Evolutionary conservation across 2,888 invertebrate species (phyloP).

Genomic region (Ametastegia equiseti): DNA sequence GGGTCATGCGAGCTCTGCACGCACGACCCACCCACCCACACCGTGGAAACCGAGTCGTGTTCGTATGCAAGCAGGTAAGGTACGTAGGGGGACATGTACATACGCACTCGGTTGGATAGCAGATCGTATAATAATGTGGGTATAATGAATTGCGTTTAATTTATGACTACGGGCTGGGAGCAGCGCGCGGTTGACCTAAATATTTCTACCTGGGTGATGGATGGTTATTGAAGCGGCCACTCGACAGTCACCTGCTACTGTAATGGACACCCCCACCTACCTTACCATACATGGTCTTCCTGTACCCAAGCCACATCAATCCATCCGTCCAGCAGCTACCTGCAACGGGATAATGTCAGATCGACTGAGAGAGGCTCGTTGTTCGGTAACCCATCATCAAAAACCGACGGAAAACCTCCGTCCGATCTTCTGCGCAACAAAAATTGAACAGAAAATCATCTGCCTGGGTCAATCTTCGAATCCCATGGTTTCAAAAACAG

Average conservation of each 20-base stretch:
- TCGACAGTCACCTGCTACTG: slow-evolving; percentile 64
- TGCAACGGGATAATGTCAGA: too few relatives aligned
- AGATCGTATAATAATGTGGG: slow-evolving; percentile 17
- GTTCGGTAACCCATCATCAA: too few relatives aligned
- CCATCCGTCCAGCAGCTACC: slow-evolving; percentile 40
- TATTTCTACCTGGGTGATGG: slow-evolving; percentile 61
- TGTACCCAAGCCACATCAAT: slow-evolving; percentile 27
- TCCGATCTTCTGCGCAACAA: too few relatives aligned
- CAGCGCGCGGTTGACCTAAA: slow-evolving; percentile 59
- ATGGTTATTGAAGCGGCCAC: slow-evolving; percentile 61
- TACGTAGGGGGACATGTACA: background rate
- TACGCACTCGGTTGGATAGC: background rate
- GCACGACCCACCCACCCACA: slow-evolving; percentile 13
- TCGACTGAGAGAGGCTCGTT: too few relatives aligned
- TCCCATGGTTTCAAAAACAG: too few relatives aligned
- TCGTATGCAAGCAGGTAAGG: background rate
- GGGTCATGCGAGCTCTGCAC: background rate
- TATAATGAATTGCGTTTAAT: slow-evolving; percentile 50
- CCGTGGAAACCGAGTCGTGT: background rate
- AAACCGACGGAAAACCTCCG: too few relatives aligned
- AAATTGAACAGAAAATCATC: too few relatives aligned
- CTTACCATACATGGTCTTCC: slow-evolving; percentile 4
- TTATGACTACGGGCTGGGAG: slow-evolving; percentile 27
- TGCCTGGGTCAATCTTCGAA: too few relatives aligned
- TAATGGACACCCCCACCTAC: slow-evolving; percentile 58